phyloP scores from a whole-genome alignment of 2,797 vertebrate genomes.

The Myiothlypis chrysogaster region DNA sequence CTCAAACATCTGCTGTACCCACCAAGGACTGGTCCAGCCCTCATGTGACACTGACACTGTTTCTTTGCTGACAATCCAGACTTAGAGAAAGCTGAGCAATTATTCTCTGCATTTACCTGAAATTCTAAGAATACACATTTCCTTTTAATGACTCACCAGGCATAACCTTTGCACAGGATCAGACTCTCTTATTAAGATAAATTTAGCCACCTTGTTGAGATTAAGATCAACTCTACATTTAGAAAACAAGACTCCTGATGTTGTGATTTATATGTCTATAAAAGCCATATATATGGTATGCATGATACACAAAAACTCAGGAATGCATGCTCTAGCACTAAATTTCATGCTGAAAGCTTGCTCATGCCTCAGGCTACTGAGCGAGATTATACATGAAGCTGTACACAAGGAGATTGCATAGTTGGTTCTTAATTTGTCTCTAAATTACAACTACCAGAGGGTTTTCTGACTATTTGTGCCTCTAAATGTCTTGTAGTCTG shows the following conservation, averaged over 20 bases:
- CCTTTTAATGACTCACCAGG: background rate
- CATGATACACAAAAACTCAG: constrained; percentile 41
- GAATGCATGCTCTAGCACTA: constrained; percentile 52
- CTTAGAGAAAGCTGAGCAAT: background rate
- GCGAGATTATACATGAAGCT: constrained; percentile 64
- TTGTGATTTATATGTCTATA: constrained; percentile 69
- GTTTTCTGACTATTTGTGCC: background rate
- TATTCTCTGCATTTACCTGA: background rate
- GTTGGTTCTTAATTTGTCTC: constrained; percentile 32
- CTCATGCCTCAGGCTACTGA: constrained; percentile 49
- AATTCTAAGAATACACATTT: background rate
- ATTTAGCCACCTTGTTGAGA: constrained; percentile 35
- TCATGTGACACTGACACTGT: fast-evolving
- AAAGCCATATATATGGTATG: constrained; percentile 52
- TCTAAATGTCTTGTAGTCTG: background rate
- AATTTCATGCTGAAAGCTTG: constrained; percentile 43
- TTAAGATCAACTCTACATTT: constrained; percentile 52
- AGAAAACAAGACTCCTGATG: constrained; percentile 38
- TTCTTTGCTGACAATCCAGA: background rate
- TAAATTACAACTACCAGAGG: constrained; percentile 52
- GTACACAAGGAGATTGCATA: background rate
- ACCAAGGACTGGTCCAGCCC: background rate
- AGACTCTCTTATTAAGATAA: constrained; percentile 15
- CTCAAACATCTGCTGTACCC: background rate
- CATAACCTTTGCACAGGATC: background rate